A percentile compares a stretch with the other conserved stretches of the same genome.
Conservation (phyloP, 1,140 invertebrate genomes). For the Scaptodrosophila lebanonensis region DNA sequence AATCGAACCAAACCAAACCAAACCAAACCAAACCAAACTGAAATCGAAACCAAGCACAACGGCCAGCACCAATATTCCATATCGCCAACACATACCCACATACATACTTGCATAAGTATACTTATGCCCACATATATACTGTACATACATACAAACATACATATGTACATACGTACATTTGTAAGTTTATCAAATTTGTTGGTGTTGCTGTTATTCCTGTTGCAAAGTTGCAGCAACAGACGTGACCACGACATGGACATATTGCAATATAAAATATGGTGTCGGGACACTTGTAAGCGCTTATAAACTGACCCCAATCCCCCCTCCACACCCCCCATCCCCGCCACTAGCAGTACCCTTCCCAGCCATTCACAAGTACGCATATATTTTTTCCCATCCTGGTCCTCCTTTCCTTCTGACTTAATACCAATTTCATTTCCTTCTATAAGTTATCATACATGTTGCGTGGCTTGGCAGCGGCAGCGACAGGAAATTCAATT, state of each 20-base stretch:
- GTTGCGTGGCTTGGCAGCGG: neutral
- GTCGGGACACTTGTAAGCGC: constrained; percentile 29
- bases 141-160: neutral
- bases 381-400: neutral
- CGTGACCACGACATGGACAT: constrained; percentile 17
- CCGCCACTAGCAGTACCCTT: constrained; percentile 1
- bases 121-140: neutral
- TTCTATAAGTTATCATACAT: constrained; percentile 29
- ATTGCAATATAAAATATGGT: constrained; percentile 33
- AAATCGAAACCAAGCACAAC: constrained; percentile 39
- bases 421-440: constrained; percentile 38
- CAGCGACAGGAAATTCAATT: constrained; percentile 36
- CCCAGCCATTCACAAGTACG: neutral
- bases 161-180: neutral
- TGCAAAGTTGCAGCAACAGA: too few relatives aligned
- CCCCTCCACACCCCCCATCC: neutral
- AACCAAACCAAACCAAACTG: constrained; percentile 1
- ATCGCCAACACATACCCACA: too few relatives aligned
- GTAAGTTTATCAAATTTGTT: constrained; percentile 1
- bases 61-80: constrained; percentile 31
- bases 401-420: too few relatives aligned
- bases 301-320: constrained; percentile 28
- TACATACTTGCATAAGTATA: constrained; percentile 23
- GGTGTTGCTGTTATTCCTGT: too few relatives aligned
- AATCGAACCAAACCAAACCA: constrained; percentile 7